Percentiles rank a stretch among this genome's conserved stretches.
Evolutionary conservation across 2,888 invertebrate species (phyloP).

Genomic region (Chymomyza amoena): DNA sequence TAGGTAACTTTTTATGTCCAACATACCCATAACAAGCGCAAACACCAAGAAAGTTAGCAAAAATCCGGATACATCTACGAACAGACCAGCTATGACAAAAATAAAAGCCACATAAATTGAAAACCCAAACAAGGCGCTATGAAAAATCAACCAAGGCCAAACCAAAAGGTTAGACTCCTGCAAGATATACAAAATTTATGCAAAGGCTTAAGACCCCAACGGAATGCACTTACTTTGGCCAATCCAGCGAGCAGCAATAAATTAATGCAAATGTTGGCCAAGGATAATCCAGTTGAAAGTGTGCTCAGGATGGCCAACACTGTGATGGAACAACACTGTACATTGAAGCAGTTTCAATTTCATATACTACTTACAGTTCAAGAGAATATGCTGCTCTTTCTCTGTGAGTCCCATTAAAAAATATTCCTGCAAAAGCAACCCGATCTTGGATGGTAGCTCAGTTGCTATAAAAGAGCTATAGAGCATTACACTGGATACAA

Average conservation of each 20-base stretch:
- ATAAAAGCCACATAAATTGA: conserved; percentile 17
- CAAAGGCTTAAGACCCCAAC: not conserved
- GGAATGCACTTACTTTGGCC: conserved; percentile 12
- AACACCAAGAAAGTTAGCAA: conserved; percentile 2
- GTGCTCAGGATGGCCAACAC: conserved; percentile 15
- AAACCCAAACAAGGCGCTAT: conserved; percentile 30
- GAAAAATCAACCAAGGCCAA: conserved; percentile 33
- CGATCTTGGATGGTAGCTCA: conserved; percentile 13
- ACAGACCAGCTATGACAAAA: conserved; percentile 14
- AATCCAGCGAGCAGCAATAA: conserved; percentile 30
- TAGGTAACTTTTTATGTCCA: not conserved
- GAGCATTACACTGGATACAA: conserved; percentile 17
- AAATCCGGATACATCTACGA: conserved; percentile 15
- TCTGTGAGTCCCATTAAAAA: not conserved
- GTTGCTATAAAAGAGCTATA: conserved; percentile 18
- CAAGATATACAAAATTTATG: not conserved
- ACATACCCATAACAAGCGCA: conserved; percentile 6
- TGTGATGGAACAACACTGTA: not conserved
- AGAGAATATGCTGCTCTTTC: not conserved
- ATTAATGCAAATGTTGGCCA: conserved; percentile 26
- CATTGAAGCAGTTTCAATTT: not conserved
- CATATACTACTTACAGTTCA: conserved; percentile 4
- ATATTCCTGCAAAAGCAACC: conserved; percentile 2
- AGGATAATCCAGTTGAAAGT: conserved; percentile 17
- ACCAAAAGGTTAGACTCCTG: conserved; percentile 20